Percentiles rank a stretch among this genome's conserved stretches.
Evolutionary conservation across 2,797 vertebrate species (phyloP).

Genomic region (Mormyrops attenuatus): DNA sequence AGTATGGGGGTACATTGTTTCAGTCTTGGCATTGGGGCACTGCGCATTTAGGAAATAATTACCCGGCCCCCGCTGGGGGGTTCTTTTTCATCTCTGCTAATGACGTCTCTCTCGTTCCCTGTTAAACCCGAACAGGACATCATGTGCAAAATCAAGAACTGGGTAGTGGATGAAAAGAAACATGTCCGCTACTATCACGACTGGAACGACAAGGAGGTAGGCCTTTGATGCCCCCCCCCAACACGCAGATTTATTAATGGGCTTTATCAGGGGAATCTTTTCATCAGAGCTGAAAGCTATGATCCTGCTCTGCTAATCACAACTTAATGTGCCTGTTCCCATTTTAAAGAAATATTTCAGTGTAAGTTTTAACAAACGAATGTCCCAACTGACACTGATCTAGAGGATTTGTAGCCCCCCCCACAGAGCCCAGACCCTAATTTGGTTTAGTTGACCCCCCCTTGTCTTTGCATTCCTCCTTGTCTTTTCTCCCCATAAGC

Average conservation of each 20-base stretch:
- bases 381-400: conserved; percentile 57
- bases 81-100: conserved; percentile 62
- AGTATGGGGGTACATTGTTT: conserved; percentile 48
- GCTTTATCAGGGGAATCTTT: conserved; percentile 48
- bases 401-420: conserved; percentile 48
- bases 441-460: conserved; percentile 51
- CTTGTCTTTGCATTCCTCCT: conserved; percentile 47
- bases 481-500: conserved; percentile 26
- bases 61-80: conserved; percentile 68
- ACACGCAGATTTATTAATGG: conserved; percentile 45
- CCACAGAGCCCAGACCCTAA: conserved; percentile 50
- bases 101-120: conserved; percentile 76
- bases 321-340: conserved; percentile 41
- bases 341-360: conserved; percentile 40
- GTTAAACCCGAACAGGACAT: conserved; percentile 84
- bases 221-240: conserved; percentile 34
- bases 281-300: conserved; percentile 49
- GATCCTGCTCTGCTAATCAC: conserved; percentile 49
- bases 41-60: conserved; percentile 76
- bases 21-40: conserved; percentile 60
- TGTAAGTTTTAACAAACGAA: conserved; percentile 48
- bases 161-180: conserved; percentile 93
- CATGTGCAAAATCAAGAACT: conserved; percentile 90
- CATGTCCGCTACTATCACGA: conserved; percentile 86
- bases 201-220: conserved; percentile 99